Percentiles rank a stretch among this genome's conserved stretches.
Conservation (phyloP, 2,888 invertebrate species). For the Caenorhabditis becei region DNA sequence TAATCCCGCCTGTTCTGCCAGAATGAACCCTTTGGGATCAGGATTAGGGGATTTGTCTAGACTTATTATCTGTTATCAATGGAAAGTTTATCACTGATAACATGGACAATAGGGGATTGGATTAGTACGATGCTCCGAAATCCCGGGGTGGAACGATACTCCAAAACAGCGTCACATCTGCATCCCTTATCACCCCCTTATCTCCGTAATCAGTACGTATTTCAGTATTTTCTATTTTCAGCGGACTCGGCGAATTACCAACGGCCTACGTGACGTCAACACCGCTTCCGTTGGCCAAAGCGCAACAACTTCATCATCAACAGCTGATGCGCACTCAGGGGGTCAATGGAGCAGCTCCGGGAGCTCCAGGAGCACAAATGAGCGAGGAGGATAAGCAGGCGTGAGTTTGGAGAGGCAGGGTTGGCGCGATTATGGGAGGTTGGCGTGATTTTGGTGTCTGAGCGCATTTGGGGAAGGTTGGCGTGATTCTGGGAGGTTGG, state of each 20-base stretch:
- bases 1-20: too few species aligned
- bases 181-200: not conserved
- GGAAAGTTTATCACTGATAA: too few species aligned
- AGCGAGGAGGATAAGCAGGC: constrained; percentile 37
- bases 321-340: not conserved
- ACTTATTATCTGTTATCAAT: too few species aligned
- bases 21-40: not conserved
- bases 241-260: constrained; percentile 26
- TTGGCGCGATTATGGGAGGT: not conserved
- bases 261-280: constrained; percentile 56
- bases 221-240: not conserved
- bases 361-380: not conserved
- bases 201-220: not conserved
- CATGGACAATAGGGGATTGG: too few species aligned
- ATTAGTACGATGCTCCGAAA: not conserved
- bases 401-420: constrained; percentile 1
- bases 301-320: not conserved
- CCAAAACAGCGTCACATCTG: not conserved
- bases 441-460: not conserved
- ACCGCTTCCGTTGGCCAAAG: constrained; percentile 54
- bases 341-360: not conserved
- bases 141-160: not conserved
- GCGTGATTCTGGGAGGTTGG: not conserved
- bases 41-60: too few species aligned
- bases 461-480: not conserved